Conservation (phyloP, 2,888 invertebrate species). For the Homarus gammarus region DNA sequence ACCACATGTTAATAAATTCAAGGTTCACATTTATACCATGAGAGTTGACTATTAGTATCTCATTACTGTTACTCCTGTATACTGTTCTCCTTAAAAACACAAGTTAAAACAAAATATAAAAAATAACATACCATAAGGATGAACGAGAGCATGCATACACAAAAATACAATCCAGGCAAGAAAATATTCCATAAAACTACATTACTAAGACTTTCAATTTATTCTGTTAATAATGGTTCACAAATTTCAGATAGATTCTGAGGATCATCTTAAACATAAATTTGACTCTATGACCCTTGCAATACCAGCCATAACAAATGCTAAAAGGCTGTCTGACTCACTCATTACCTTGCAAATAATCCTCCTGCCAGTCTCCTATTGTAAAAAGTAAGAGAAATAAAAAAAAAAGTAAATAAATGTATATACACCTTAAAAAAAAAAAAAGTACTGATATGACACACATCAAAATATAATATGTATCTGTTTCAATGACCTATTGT, state of each 20-base stretch:
- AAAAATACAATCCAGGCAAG: conserved; percentile 23
- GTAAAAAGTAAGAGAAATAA: conserved; percentile 27
- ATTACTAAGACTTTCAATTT: background rate
- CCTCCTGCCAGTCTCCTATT: conserved; percentile 47
- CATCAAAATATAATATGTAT: background rate
- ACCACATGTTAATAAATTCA: too few relatives aligned
- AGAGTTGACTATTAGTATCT: too few relatives aligned
- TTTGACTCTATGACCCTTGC: conserved; percentile 26
- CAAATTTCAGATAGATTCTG: conserved; percentile 21
- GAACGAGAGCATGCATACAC: conserved; percentile 17
- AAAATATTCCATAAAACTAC: conserved; percentile 33
- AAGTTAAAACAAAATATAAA: too few relatives aligned
- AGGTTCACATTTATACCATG: too few relatives aligned
- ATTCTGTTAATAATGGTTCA: background rate
- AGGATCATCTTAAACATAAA: conserved; percentile 30
- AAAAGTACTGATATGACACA: background rate
- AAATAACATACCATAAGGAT: conserved; percentile 6
- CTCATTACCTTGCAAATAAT: conserved; percentile 40
- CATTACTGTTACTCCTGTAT: too few relatives aligned
- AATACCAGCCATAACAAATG: conserved; percentile 25
- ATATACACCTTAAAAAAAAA: conserved; percentile 25
- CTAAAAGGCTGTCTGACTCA: conserved; percentile 21
- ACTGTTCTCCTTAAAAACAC: too few relatives aligned
- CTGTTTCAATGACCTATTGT: background rate
- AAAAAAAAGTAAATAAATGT: conserved; percentile 18